These are phyloP conservation scores for Heliconius ethilla DNA, from an alignment of 2,888 invertebrate species.

Conservation along the genomic window DNA sequence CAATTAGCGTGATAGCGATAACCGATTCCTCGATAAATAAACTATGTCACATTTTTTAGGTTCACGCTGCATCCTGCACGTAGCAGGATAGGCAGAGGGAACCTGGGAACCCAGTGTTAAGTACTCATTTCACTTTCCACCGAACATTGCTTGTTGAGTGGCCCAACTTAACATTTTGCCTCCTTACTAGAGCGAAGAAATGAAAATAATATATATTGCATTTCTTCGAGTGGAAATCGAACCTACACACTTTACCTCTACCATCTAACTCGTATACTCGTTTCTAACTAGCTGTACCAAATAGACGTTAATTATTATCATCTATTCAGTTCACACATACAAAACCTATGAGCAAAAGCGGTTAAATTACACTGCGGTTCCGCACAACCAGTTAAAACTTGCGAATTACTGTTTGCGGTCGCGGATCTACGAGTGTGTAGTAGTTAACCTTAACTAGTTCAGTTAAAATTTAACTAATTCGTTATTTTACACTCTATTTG, in stretches of 20 bases:
- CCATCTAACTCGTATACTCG: no score
- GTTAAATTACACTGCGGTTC: constrained; percentile 26
- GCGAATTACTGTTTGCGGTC: constrained; percentile 14
- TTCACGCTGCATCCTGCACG: not conserved
- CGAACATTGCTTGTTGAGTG: no score
- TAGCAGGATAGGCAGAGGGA: not conserved
- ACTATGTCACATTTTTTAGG: no score
- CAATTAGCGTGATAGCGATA: no score
- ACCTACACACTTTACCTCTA: no score
- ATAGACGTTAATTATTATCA: no score
- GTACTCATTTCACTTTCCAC: no score
- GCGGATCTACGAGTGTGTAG: constrained; percentile 4
- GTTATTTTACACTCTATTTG: constrained; percentile 1
- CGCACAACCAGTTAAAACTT: constrained; percentile 33
- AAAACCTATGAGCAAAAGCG: constrained; percentile 1
- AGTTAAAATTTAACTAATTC: constrained; percentile 8
- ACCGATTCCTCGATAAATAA: no score
- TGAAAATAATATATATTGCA: not conserved
- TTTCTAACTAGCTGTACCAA: no score
- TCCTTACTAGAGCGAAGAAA: not conserved
- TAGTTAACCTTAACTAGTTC: constrained; percentile 12
- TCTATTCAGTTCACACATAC: constrained; percentile 3
- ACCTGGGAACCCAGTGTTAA: not conserved
- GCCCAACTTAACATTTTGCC: not conserved
- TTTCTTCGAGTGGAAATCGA: no score